Base-by-base conservation (phyloP, 1,140 invertebrate species). In the Agraylea sexmaculata region DNA sequence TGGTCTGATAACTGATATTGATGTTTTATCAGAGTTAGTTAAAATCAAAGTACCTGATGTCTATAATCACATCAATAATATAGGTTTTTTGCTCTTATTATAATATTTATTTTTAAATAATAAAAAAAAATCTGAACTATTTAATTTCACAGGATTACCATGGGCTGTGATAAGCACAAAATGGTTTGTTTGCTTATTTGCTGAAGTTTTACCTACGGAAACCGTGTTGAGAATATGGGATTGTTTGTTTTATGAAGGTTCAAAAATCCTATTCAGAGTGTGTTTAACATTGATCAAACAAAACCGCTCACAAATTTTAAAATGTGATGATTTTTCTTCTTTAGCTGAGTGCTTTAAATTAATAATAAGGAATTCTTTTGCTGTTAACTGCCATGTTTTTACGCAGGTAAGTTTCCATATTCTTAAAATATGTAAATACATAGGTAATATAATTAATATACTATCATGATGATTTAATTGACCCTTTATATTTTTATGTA, bases 221-320 rank as follows among this genome's bases (percentile, higher is more conserved):
- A 93, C 89, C 19, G 86, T 89, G 22, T 61, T 93, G 2, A 69
- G 90, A 51, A 83, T 94, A 57, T 93, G 91, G 91, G 92, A 97
- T 60, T 92, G 88, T 53, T 65, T 96, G 28, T 92, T 96, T 61
- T 83, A 87, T 49, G 91, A 95, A 66, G 91, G 92, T 15, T 83
- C 80, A 25, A 95, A 91, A 51, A 68, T 74, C 23, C 47, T 93
- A 12, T 85, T 91, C 52, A 68, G 87, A 52, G 88, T 91, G n/a
- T 83, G 81, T 46, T 55, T 92, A 30, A 84, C 85, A 15, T 66
- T 93, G 28, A 79, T 93, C 29, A 79, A 78, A 56, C 62, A 76
- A 38, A 83, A 88, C 53, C 67, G 69, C 51, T 64, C 73, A 2
- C 69, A 73, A 44, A 73, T 91, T 46, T 61, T 88, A 51, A 69